Base-by-base conservation (phyloP, 2,113 vertebrate species). In the Synodontis membranacea region DNA sequence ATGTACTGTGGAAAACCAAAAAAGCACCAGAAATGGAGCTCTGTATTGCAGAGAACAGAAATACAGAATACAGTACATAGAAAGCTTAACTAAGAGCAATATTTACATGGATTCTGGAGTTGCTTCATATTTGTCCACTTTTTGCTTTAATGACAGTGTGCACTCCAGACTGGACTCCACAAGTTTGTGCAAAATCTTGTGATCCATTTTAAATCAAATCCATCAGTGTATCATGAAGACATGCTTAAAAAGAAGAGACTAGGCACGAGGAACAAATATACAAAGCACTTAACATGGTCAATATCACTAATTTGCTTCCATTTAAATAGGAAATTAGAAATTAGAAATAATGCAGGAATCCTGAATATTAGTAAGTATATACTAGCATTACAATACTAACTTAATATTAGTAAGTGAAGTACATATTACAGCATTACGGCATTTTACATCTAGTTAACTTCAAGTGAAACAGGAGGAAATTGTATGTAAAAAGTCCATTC, bases 1-100 rank as follows among this genome's bases (percentile, higher is more conserved):
- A 90, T 89, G 83, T 90, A 88, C 86, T 87, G 90, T 86, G 89
- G 88, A 87, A 90, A 91, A 42, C 81, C 84, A 87, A 85, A 89
- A 86, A 91, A 89, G 91, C 83, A 91, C 82, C 88, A 88, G 88
- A 91, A 90, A 90, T 84, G 56, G 46, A 62, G 58, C 21, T 6
- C 60, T 19, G 34, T 82, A 46, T 31, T 44, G 56, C 39, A 48
- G 1, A 12, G 8, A 78, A n/a, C 28, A 76, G 28, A 76, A 48
- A 82, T 50, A 82, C n/a, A n/a, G n/a, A n/a, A n/a, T n/a, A n/a
- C n/a, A n/a, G n/a, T n/a, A n/a, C n/a, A 34, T 23, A 48, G 15
- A 48, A 19, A 14, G 17, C 28, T 46, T 28, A 48, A 84, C 42
- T 58, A 21, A 60, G 37, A 60, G 37, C 5, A 39, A 62, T n/a